Base-by-base conservation (phyloP, 2,113 vertebrate genomes). In the Spea bombifrons region DNA sequence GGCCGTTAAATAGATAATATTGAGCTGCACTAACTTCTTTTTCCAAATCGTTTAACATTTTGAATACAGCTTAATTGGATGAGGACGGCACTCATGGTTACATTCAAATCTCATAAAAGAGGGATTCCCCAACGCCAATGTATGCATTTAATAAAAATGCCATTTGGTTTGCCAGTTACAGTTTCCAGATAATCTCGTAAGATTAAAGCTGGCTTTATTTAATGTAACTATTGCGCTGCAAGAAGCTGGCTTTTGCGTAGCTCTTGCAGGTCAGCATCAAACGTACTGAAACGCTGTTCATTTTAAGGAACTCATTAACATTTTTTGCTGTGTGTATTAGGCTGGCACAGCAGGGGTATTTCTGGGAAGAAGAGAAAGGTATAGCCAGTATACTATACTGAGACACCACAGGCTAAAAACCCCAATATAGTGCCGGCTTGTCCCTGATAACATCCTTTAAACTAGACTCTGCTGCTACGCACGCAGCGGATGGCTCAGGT, bases 1-100 rank as follows among this genome's bases (percentile, higher is more conserved):
- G 85, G 5, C 84, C 89, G 87, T 89, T 90, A 91, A 90, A 90
- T 88, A 85, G 88, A 83, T 83, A 88, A 86, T 83, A 90, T 81
- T 84, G 85, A 87, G 82, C 65, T 86, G 83, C 81, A 84, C 83
- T 86, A 86, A 83, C 66, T 84, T 87, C 84, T 87, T 82, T 85
- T 87, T 87, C 81, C 88, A 88, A 89, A 83, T 84, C 85, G 84
- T 89, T 92, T 89, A 90, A 87, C 84, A 85, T 80, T 80, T 76
- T 82, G 83, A 82, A 78, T 83, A 83, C 78, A 86, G 72, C 81
- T 85, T 88, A 90, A 89, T 86, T 87, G 84, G 66, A 81, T 86
- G 79, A 64, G 73, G 86, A 83, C 81, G 84, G 81, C 70, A 86
- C 83, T 82, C 80, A n/a, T 78, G 68, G 72, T 83, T 83, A 86